Conservation (phyloP, 23 tunicate genomes). For the Aplidium turbinatum region DNA sequence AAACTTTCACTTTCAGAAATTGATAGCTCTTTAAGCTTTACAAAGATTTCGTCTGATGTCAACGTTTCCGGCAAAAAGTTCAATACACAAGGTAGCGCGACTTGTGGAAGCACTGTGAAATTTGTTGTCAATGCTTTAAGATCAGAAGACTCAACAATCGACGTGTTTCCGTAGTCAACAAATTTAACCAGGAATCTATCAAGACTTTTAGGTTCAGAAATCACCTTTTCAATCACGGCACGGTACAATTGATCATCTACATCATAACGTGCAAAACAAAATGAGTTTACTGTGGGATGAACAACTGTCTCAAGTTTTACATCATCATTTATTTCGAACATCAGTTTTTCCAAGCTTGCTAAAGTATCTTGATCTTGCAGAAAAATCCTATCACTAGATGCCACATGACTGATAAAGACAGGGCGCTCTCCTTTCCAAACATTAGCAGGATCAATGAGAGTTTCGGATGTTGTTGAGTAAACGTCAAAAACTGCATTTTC, state of each 20-base stretch:
- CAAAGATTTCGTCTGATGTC: not conserved
- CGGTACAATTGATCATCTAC: slow-evolving; percentile 65
- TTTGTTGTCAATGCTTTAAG: slow-evolving; percentile 1
- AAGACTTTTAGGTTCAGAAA: not conserved
- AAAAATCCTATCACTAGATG: slow-evolving; percentile 38
- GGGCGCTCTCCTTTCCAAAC: slow-evolving; percentile 25
- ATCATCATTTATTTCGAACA: slow-evolving; percentile 27
- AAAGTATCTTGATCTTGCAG: slow-evolving; percentile 32
- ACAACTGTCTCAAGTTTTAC: not conserved
- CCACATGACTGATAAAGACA: slow-evolving; percentile 76
- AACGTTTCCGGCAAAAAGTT: not conserved
- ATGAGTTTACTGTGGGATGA: not conserved
- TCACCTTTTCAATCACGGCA: slow-evolving; percentile 21
- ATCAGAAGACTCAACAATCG: slow-evolving; percentile 3
- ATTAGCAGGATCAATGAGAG: not conserved
- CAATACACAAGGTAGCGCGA: slow-evolving; percentile 37
- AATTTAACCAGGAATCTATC: slow-evolving; percentile 33
- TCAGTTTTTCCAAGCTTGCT: slow-evolving; percentile 31
- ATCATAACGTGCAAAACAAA: slow-evolving; percentile 28
- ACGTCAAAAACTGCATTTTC: too few species aligned
- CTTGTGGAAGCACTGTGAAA: slow-evolving; percentile 28
- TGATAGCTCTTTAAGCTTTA: slow-evolving; percentile 42
- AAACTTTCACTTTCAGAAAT: slow-evolving; percentile 19
- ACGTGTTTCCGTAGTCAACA: slow-evolving; percentile 73
- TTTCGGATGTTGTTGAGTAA: not conserved